Evolutionary conservation across 2,888 invertebrate genomes (phyloP), one percentile per base, ranked within the genome.

Genomic region (Antheraea assamensis): DNA sequence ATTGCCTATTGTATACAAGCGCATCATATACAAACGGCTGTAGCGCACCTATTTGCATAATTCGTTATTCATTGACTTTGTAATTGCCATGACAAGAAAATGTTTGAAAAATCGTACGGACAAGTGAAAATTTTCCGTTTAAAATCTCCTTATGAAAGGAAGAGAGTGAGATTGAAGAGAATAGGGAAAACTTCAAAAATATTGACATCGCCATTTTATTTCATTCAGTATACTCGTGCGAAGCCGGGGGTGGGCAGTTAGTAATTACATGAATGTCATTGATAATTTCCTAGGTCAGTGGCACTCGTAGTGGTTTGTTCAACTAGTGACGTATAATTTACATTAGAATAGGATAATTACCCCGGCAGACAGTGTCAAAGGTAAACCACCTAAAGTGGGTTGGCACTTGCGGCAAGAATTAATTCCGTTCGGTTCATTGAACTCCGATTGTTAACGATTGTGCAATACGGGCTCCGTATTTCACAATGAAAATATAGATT

Each of bases 381-480:
- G 55, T 55, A 52, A 70, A 52, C 24, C 17, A 55, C 71, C 71
- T 58, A 4, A 58, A 58, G 31, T 35, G 58, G 58, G 71, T 35
- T 58, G 68, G 35, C 68, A 68, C 31, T 68, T 30, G 30, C 30
- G 3, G 17, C 31, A 66, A 19, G 68, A 68, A 35, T 68, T 30
- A 64, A 68, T 68, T 21, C 35, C 35, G 35, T 21, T 30, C 35
- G 24, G 73, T 70, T 73, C 42, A 73, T 42, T 47, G 58, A 70
- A 70, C 73, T 47, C 70, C 73, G 58, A 73, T 70, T 73, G 70
- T 35, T 70, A 73, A 73, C 70, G 58, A 58, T 73, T 73, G 27
- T 58, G 70, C 70, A 70, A 70, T 73, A 61, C 49, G 58, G 70
- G 70, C 73, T 55, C 19, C 73, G 42, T n/a, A 49, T 58, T 42